These are phyloP conservation scores for Pachyrhynchus sulphureomaculatus DNA, from an alignment of 1,140 invertebrate genomes.

Conservation along the genomic window DNA sequence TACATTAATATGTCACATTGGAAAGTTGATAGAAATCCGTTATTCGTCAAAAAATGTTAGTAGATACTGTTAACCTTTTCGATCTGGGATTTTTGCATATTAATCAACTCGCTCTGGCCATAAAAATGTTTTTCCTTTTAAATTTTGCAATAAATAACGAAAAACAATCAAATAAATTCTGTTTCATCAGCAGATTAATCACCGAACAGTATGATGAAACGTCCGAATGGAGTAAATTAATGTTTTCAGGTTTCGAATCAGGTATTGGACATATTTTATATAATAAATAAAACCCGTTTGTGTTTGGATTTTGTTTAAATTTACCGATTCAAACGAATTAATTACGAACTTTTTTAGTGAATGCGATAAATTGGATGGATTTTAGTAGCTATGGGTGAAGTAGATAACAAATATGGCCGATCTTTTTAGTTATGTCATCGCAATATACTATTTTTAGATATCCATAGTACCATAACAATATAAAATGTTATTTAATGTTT, in stretches of 20 bases:
- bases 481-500: too few species aligned
- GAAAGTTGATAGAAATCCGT: neutral
- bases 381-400: conserved; percentile 7
- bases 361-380: conserved; percentile 19
- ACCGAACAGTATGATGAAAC: conserved; percentile 31
- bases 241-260: conserved; percentile 29
- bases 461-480: too few species aligned
- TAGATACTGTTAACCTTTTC: conserved; percentile 15
- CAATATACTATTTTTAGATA: too few species aligned
- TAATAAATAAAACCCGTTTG: conserved; percentile 27
- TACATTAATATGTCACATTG: neutral
- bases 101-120: conserved; percentile 23
- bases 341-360: conserved; percentile 21
- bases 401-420: conserved; percentile 2
- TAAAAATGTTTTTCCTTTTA: conserved; percentile 31
- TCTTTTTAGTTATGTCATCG: too few species aligned
- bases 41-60: neutral
- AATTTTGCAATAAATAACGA: conserved; percentile 31
- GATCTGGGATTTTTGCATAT: conserved; percentile 25
- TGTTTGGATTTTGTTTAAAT: conserved; percentile 28
- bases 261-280: conserved; percentile 30
- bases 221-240: conserved; percentile 31
- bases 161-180: conserved; percentile 33
- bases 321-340: conserved; percentile 26
- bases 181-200: conserved; percentile 33